Evolutionary conservation across 2,888 invertebrate genomes (phyloP).

Genomic region (Chymomyza fuscimana): DNA sequence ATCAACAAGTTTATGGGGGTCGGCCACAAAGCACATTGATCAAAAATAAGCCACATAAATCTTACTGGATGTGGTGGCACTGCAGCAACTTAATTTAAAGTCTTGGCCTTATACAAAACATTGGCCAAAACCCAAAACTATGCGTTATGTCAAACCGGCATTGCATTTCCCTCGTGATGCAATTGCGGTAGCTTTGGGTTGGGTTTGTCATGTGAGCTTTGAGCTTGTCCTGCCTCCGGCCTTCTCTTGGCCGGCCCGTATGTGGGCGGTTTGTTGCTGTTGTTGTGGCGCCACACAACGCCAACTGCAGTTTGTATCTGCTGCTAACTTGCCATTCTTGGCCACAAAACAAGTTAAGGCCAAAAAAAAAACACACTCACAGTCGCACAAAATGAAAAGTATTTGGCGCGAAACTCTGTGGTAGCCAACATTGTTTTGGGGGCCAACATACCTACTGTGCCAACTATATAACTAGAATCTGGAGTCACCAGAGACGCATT

Average conservation of each 20-base stretch:
- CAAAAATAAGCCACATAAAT: slow-evolving; percentile 44
- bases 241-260: too few species aligned
- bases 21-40: slow-evolving; percentile 31
- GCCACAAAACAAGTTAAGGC: slow-evolving; percentile 8
- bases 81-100: not conserved
- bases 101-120: not conserved
- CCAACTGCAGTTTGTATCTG: slow-evolving; percentile 45
- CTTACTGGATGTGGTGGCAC: slow-evolving; percentile 3
- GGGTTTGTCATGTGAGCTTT: not conserved
- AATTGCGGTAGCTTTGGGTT: slow-evolving; percentile 30
- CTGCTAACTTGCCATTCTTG: slow-evolving; percentile 17
- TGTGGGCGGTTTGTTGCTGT: not conserved
- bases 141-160: not conserved
- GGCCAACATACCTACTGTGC: slow-evolving; percentile 12
- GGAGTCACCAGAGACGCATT: slow-evolving; percentile 59
- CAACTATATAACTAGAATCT: not conserved
- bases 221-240: not conserved
- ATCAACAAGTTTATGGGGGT: not conserved
- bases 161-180: not conserved
- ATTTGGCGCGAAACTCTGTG: slow-evolving; percentile 49
- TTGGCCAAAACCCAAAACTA: not conserved
- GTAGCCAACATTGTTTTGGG: not conserved
- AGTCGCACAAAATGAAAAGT: slow-evolving; percentile 47
- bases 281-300: too few species aligned
- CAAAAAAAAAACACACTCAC: slow-evolving; percentile 19